Evolutionary conservation across 2,113 vertebrate genomes (phyloP), one percentile per base, ranked within the genome.

Genomic region (Piaya cayana): DNA sequence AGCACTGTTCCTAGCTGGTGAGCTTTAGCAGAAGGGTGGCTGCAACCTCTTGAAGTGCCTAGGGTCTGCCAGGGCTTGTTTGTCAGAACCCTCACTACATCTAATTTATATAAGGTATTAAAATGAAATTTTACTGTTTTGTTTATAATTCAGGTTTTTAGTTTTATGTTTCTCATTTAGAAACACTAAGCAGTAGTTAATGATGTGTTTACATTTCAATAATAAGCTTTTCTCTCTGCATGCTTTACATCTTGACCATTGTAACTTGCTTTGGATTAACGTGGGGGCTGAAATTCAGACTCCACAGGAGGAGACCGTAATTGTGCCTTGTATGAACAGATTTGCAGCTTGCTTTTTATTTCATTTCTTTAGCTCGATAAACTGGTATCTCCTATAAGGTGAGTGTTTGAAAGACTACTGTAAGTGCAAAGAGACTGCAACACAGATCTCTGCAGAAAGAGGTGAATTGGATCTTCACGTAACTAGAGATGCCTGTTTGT

Each of bases 191-290:
- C 29, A 22, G 55, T 65, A 77, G 67, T 80, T 95, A 95, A 95
- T 87, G 91, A 87, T 65, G 55, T 96, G 75, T 65, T 95, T 55
- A 77, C 36, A 37, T 90, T 94, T 92, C 79, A 88, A 30, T 88
- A 91, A 93, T 56, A 86, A 82, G 67, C 60, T 70, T 86, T 90
- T 68, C 21, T 88, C 39, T 81, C 60, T 77, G 25, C 64, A 30
- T 62, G 37, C 22, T 90, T 86, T 92, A 37, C 8, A 37, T 83
- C 42, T 78, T 92, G 80, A 70, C 82, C 42, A 56, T 86, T 92
- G 83, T 68, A 64, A 36, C 68, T 67, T 88, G 20, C 59, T 86
- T 67, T 93, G 32, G 26, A 21, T 53, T 92, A 86, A 77, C 42
- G 32, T 0, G 50, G 70, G 72, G 59, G 25, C 15, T 72, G 71